phyloP scores from a whole-genome alignment of 35 echinoderm and acorn worm species.

The Stichopus chloronotus region DNA sequence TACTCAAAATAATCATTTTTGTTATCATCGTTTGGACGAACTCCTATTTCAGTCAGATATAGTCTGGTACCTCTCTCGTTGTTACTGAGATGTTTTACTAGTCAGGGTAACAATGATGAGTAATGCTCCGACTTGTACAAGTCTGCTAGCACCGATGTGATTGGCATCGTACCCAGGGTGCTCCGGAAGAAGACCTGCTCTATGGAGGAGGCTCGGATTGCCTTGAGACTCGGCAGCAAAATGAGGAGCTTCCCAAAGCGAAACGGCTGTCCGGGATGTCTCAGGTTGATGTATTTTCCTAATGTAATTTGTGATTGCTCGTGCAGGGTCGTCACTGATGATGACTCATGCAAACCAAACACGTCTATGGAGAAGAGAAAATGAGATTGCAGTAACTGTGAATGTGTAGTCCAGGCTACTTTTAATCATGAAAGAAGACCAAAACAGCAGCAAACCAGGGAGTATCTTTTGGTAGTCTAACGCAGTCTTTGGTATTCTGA shows the following conservation, averaged over 20 bases:
- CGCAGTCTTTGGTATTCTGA: too few relatives aligned
- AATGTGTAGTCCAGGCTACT: not conserved
- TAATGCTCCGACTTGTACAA: slow-evolving; percentile 68
- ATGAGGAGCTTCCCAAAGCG: slow-evolving; percentile 93
- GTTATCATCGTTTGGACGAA: not conserved
- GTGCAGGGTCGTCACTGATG: slow-evolving; percentile 73
- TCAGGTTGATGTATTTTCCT: slow-evolving; percentile 86
- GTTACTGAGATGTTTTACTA: not conserved
- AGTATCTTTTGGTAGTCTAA: too few relatives aligned
- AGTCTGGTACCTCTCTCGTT: not conserved
- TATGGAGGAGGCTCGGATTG: slow-evolving; percentile 78
- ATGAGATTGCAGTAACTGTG: not conserved
- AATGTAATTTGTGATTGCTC: slow-evolving; percentile 96
- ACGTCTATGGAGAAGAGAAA: slow-evolving; percentile 60
- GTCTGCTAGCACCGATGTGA: slow-evolving; percentile 75
- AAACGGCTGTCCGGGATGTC: slow-evolving; percentile 85
- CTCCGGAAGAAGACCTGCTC: slow-evolving; percentile 97
- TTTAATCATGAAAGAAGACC: not conserved
- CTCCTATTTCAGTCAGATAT: not conserved
- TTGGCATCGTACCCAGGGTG: slow-evolving; percentile 80
- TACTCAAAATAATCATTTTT: not conserved
- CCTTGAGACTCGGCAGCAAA: slow-evolving; percentile 77
- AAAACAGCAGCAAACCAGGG: not conserved
- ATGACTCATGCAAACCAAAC: slow-evolving; percentile 65
- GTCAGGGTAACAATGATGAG: slow-evolving; percentile 1